phyloP scores from a whole-genome alignment of 1,140 invertebrate genomes.

The Epicauta chinensis region DNA sequence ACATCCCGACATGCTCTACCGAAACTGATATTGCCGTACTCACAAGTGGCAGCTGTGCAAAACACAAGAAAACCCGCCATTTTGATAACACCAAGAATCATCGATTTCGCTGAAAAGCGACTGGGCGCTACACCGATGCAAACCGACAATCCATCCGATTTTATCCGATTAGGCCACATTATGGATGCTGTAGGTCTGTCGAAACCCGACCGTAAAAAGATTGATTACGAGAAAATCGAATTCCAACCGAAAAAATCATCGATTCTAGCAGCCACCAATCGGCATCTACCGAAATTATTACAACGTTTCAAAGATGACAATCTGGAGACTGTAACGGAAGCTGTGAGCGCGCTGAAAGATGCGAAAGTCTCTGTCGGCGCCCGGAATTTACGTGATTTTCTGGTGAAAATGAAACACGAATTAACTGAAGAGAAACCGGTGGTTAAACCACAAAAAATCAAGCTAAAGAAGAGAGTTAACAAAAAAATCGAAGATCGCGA shows the following conservation, averaged over 20 bases:
- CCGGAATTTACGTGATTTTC: conserved; percentile 12
- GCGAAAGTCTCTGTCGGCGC: conserved; percentile 16
- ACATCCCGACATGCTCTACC: conserved; percentile 22
- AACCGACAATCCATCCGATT: conserved; percentile 7
- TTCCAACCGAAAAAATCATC: conserved; percentile 13
- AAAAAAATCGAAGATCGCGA: conserved; percentile 1
- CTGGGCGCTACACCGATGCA: background rate
- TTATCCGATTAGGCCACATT: conserved; percentile 20
- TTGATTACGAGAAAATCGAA: conserved; percentile 19
- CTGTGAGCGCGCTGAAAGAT: conserved; percentile 10
- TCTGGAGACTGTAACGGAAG: background rate
- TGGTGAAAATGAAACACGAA: conserved; percentile 20
- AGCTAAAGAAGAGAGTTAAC: background rate
- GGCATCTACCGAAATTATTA: background rate
- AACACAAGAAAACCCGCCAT: conserved; percentile 21
- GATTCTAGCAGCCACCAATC: background rate
- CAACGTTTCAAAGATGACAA: conserved; percentile 12
- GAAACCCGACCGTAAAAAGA: conserved; percentile 13
- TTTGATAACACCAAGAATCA: conserved; percentile 31
- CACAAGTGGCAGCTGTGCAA: conserved; percentile 10
- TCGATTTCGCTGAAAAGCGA: conserved; percentile 26
- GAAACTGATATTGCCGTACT: conserved; percentile 23
- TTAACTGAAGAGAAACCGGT: background rate
- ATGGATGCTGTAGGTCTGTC: conserved; percentile 26
- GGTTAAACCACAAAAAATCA: background rate